These are phyloP conservation scores for Crotalus viridis DNA, from an alignment of 2,113 vertebrate genomes.

Conservation along the genomic window DNA sequence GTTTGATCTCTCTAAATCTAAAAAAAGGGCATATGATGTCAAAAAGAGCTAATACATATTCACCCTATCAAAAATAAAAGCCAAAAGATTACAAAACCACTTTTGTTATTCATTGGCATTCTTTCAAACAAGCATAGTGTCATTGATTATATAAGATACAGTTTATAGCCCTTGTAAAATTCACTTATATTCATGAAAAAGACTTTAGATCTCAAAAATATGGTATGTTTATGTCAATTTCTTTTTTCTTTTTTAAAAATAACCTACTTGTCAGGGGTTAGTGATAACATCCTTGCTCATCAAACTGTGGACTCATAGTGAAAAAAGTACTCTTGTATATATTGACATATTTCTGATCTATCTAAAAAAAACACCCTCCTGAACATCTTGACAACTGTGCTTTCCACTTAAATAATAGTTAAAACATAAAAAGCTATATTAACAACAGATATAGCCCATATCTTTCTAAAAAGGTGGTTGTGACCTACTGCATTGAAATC, in stretches of 20 bases:
- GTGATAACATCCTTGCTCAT: neutral
- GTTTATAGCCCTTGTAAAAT: neutral
- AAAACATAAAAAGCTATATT: neutral
- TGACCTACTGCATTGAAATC: neutral
- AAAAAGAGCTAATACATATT: neutral
- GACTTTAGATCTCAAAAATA: neutral
- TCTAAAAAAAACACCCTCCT: neutral
- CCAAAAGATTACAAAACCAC: neutral
- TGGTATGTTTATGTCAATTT: neutral
- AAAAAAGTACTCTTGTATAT: neutral
- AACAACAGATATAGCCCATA: neutral
- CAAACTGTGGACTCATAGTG: neutral
- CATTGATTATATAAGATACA: neutral
- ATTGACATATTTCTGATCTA: neutral
- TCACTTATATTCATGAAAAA: neutral
- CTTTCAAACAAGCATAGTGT: neutral
- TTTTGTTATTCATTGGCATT: neutral
- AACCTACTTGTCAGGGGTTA: neutral
- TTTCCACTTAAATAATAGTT: neutral
- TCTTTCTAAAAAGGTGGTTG: neutral
- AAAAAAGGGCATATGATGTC: neutral
- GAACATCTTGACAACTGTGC: neutral
- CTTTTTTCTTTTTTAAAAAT: neutral
- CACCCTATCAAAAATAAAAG: neutral
- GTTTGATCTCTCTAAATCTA: neutral